Conservation (phyloP, 2,888 invertebrate genomes). For the Eutolmus rufibarbis region DNA sequence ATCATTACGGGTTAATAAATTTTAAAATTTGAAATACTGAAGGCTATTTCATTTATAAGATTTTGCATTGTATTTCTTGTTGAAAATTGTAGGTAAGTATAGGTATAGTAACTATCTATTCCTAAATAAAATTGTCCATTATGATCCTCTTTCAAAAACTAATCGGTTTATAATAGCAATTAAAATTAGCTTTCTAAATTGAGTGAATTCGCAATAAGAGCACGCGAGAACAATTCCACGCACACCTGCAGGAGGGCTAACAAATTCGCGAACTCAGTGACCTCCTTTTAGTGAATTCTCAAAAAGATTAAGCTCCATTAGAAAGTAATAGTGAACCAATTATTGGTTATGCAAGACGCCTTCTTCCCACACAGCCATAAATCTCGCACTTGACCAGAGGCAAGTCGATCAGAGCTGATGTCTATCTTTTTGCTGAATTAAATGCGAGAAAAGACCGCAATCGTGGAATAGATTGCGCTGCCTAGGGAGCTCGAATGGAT, state of each 20-base stretch:
- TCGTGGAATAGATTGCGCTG: background rate
- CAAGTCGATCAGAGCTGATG: background rate
- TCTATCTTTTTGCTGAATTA: background rate
- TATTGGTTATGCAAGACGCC: background rate
- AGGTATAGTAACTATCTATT: background rate
- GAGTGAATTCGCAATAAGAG: background rate
- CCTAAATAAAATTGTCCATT: background rate
- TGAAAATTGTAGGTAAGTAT: no score
- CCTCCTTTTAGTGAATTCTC: background rate
- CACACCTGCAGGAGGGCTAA: background rate
- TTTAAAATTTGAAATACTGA: no score
- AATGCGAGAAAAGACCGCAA: background rate
- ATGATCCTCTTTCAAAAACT: background rate
- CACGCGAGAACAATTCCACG: background rate
- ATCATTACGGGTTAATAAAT: no score
- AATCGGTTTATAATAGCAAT: background rate
- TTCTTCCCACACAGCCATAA: constrained; percentile 9
- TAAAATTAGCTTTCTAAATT: background rate
- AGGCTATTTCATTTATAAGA: no score
- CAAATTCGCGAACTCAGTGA: background rate
- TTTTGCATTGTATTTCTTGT: no score
- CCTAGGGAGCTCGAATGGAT: background rate
- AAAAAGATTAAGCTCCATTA: background rate
- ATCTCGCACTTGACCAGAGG: background rate
- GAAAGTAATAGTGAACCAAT: background rate